Evolutionary conservation across 1,140 invertebrate species (phyloP), one percentile per base, ranked within the genome.

Genomic region (Caerostris darwini): DNA sequence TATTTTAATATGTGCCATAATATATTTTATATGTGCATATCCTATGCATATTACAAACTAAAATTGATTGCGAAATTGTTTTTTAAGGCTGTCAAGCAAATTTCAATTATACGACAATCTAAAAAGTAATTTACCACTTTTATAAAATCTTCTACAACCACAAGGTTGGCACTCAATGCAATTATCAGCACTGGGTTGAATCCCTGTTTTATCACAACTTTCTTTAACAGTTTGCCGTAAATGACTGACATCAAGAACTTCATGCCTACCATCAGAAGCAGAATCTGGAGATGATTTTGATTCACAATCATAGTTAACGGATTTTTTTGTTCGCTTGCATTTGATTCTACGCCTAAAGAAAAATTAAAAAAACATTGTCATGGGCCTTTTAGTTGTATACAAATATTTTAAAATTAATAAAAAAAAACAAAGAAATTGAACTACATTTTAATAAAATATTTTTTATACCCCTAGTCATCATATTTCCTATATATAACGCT

Each of bases 271-370:
- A 34, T 96, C 96, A 61, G 95, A 95, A n/a, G 95, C 95, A 69
- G 95, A 95, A 87, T 96, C 96, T 92, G 96, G 95, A 83, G 95
- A 96, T 59, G 95, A 95, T 95, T 96, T 96, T 14, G 96, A 95
- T 95, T 96, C 95, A 61, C 5, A 54, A 69, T 89, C 69, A 67
- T 83, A 86, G 61, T 81, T 56, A 77, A 10, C 12, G 50, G 19
- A 19, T 50, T 59, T 89, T 58, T 89, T 89, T 34, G 69, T 14
- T 59, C 85, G 67, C 83, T 94, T 94, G 34, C 71, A 34, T 87
- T 94, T 94, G 7, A 92, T 7, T 19, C 86, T 89, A 53, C 89
- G 59, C 19, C 94, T 94, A 59, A 6, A 82, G 82, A 91, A 71
- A 34, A 77, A 56, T 57, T 34, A 19, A 88, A n/a, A 64, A 64